These are phyloP conservation scores for Labeo rohita DNA, from an alignment of 2,113 vertebrate species.

Conservation along the genomic window DNA sequence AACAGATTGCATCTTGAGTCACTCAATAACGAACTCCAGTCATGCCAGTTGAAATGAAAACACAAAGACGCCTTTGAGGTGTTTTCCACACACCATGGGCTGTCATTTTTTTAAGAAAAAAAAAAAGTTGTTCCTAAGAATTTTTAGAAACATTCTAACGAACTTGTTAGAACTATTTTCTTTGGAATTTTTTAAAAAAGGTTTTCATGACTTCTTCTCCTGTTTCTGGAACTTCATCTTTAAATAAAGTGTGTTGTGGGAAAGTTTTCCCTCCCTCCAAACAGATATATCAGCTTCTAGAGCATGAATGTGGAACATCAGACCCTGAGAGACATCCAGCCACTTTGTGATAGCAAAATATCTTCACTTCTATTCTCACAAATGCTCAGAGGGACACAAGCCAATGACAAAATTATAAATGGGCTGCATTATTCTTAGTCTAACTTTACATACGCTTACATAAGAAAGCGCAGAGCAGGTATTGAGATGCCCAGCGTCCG, in stretches of 20 bases:
- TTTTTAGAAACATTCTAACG: background rate
- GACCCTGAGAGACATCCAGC: constrained; percentile 27
- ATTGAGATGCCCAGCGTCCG: background rate
- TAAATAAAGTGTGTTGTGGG: background rate
- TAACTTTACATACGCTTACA: constrained; percentile 17
- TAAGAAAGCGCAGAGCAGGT: background rate
- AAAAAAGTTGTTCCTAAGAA: background rate
- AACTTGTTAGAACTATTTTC: background rate
- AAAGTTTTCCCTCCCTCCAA: background rate
- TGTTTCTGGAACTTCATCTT: background rate
- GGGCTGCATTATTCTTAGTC: constrained; percentile 12
- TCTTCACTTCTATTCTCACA: constrained; percentile 22
- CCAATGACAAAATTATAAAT: constrained; percentile 35
- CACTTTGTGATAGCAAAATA: constrained; percentile 3
- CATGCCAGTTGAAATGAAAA: too few relatives aligned
- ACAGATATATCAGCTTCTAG: constrained; percentile 16
- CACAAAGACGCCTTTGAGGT: too few relatives aligned
- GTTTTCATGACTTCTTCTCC: background rate
- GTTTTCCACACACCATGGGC: too few relatives aligned
- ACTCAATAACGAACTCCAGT: too few relatives aligned
- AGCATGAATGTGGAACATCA: constrained; percentile 32
- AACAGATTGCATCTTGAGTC: too few relatives aligned
- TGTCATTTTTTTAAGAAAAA: background rate
- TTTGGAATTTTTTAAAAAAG: too few relatives aligned
- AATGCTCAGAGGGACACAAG: constrained; percentile 13